Evolutionary conservation across 2,797 vertebrate species (phyloP).

Genomic region (Psittacula derbiana): DNA sequence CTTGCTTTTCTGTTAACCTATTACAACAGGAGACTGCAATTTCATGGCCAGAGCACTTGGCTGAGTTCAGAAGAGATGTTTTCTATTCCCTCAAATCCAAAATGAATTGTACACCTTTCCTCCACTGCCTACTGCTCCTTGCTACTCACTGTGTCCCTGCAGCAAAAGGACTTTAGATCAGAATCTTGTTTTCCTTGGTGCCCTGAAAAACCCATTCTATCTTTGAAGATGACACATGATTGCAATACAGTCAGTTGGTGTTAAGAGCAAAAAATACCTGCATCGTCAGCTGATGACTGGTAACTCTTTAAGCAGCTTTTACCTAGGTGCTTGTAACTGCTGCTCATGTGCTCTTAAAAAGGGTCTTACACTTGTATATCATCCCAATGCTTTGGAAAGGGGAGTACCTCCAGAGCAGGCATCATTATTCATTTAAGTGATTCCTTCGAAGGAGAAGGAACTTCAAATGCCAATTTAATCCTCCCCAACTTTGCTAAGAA

Average conservation of each 20-base stretch:
- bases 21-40: not conserved
- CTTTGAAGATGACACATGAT: not conserved
- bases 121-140: not conserved
- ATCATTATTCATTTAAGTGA: not conserved
- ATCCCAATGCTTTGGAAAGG: not conserved
- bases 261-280: not conserved
- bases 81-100: not conserved
- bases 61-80: not conserved
- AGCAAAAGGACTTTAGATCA: not conserved
- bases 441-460: not conserved
- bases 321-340: not conserved
- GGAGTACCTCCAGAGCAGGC: not conserved
- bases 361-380: not conserved
- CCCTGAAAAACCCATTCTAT: not conserved
- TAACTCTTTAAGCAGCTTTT: not conserved
- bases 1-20: not conserved
- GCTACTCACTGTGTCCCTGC: not conserved
- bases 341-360: not conserved
- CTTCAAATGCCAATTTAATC: not conserved
- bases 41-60: not conserved
- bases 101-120: not conserved
- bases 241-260: not conserved
- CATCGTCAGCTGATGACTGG: not conserved
- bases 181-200: not conserved
- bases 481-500: not conserved